Evolutionary conservation across 2,797 vertebrate genomes (phyloP), one percentile per base, ranked within the genome.

Genomic region (Amblyraja radiata): DNA sequence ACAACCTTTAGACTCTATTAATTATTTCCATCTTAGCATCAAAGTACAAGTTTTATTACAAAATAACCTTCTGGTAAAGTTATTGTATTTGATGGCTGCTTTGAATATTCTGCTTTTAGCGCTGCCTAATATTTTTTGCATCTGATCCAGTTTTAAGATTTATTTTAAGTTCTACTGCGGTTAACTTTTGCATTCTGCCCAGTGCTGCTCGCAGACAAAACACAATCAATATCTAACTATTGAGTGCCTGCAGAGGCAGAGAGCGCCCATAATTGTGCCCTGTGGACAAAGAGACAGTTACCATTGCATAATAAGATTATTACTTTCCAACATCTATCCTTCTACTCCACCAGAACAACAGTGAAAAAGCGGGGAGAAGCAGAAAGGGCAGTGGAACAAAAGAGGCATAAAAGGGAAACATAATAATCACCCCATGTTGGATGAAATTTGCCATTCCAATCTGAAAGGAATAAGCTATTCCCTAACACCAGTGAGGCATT

Each of bases 151-250:
- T 88, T 86, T 9, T 39, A 71, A 90, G 18, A 9, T 73, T 71
- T 71, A 73, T 10, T 90, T 90, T 68, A 39, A 36, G 16, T 39
- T 71, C n/a, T 32, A 68, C 61, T 71, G 21, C 7, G 68, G 32
- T 90, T 88, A 21, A 32, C 61, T 63, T 13, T 88, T 88, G 16
- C n/a, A 32, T 88, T 10, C 84, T 32, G 84, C 28, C n/a, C 84
- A 88, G 14, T 88, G 63, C 25, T 65, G 28, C n/a, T 32, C 18
- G 61, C n/a, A 65, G 84, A 65, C 84, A 88, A 88, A 88, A 88
- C 84, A 88, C 28, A 65, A 90, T 71, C 18, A 90, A 73, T 90
- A 91, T 71, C 68, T 54, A 23, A 46, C 39, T 74, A 39, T 54
- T 91, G 39, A 91, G 36, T 74, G 90, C 28, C 68, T 91, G 32